phyloP scores from a whole-genome alignment of 2,113 vertebrate species.

The Pollimyrus isidori region DNA sequence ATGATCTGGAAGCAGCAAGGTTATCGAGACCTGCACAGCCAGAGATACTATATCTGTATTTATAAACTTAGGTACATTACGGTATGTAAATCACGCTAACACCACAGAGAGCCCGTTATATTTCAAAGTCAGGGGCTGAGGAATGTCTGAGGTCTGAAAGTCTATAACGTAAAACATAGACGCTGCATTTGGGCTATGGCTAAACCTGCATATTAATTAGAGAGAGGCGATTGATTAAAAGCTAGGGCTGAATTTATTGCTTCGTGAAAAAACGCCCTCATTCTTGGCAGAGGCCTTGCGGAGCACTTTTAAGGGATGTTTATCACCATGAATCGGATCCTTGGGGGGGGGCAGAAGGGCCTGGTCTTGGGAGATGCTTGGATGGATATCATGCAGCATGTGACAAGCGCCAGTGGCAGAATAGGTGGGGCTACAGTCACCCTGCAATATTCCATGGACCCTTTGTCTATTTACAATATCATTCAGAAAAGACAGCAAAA shows the following conservation, averaged over 20 bases:
- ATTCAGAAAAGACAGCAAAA: neutral
- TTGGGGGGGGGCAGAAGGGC: conserved; percentile 17
- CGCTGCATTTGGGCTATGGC: neutral
- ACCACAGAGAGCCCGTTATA: neutral
- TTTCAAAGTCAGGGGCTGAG: neutral
- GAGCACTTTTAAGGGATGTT: conserved; percentile 24
- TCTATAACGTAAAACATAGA: neutral
- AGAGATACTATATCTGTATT: neutral
- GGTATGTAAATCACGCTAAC: neutral
- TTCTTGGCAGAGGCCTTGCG: neutral
- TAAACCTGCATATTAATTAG: conserved; percentile 6
- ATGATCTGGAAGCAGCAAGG: neutral
- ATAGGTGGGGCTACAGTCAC: conserved; percentile 26
- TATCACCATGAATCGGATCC: conserved; percentile 23
- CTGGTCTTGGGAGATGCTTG: conserved; percentile 26
- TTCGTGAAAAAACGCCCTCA: neutral
- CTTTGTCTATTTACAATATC: neutral
- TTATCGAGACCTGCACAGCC: neutral
- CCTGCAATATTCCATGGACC: neutral
- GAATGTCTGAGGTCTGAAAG: neutral
- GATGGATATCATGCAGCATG: conserved; percentile 30
- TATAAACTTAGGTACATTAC: neutral
- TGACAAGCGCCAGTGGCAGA: conserved; percentile 12
- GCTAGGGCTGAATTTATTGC: neutral
- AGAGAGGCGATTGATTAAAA: neutral